These are phyloP conservation scores for Centrocercus urophasianus DNA, from an alignment of 2,113 vertebrate species.

Conservation along the genomic window DNA sequence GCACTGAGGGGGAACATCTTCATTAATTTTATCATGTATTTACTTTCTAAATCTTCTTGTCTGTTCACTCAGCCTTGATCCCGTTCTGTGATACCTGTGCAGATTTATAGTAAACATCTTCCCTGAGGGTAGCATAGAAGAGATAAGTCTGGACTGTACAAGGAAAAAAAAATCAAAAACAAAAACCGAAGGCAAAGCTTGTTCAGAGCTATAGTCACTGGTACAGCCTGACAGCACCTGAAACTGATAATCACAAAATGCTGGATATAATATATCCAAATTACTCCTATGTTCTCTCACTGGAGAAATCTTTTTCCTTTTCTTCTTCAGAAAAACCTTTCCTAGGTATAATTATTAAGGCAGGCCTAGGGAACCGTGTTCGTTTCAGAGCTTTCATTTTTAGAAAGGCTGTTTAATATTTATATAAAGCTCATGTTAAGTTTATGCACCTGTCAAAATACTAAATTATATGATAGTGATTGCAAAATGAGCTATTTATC, in stretches of 20 bases:
- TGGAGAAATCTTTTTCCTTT: slow-evolving; percentile 36
- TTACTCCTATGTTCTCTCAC: not conserved
- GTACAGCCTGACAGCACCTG: not conserved
- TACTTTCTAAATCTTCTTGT: slow-evolving; percentile 23
- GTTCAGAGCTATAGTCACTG: not conserved
- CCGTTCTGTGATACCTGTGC: not conserved
- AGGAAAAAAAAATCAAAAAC: not conserved
- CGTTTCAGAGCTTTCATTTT: slow-evolving; percentile 70
- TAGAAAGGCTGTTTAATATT: slow-evolving; percentile 77
- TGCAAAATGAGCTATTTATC: slow-evolving; percentile 77
- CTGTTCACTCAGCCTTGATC: slow-evolving; percentile 6
- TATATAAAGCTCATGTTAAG: slow-evolving; percentile 75
- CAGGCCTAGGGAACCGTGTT: slow-evolving; percentile 41
- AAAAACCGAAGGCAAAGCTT: not conserved
- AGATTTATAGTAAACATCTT: slow-evolving; percentile 24
- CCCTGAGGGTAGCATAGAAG: not conserved
- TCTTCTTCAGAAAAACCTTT: slow-evolving; percentile 30
- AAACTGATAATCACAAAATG: not conserved
- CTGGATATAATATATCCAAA: slow-evolving; percentile 31
- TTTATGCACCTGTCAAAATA: slow-evolving; percentile 77
- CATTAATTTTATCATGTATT: slow-evolving; percentile 13
- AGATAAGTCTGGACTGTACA: slow-evolving; percentile 1
- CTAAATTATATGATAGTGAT: slow-evolving; percentile 74
- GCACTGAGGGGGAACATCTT: not conserved
- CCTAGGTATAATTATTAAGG: slow-evolving; percentile 58